Percentiles rank a stretch among this genome's conserved stretches.
phyloP scores from a whole-genome alignment of 2,888 invertebrate genomes.

The Antheraea yamamai region DNA sequence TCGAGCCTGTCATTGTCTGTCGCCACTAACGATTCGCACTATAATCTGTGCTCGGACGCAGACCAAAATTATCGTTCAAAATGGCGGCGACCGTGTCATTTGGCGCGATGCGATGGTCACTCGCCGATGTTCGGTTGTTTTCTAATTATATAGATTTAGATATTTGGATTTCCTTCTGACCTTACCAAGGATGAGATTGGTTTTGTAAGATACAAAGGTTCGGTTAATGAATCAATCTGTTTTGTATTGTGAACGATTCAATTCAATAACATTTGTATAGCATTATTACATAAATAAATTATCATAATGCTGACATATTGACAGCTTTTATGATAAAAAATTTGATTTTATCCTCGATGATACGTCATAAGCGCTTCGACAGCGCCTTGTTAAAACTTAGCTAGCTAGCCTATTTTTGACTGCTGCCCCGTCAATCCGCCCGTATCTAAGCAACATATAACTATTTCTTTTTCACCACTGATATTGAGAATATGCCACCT shows the following conservation, averaged over 20 bases:
- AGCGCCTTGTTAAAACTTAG: no score
- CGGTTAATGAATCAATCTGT: background rate
- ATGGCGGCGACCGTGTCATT: constrained; percentile 74
- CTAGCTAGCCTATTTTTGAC: no score
- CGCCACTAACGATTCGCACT: constrained; percentile 63
- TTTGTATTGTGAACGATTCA: background rate
- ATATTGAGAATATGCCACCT: no score
- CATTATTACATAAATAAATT: no score
- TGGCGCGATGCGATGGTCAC: constrained; percentile 59
- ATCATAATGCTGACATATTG: no score
- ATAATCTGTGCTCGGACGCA: constrained; percentile 70
- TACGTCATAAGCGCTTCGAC: no score
- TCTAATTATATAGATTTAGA: constrained; percentile 65
- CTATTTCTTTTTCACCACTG: no score
- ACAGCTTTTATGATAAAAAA: no score
- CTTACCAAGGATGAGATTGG: constrained; percentile 36
- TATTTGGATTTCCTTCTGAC: constrained; percentile 44
- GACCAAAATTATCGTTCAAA: constrained; percentile 64
- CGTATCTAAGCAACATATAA: no score
- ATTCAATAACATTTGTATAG: background rate
- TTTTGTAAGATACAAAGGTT: constrained; percentile 12
- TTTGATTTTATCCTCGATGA: no score
- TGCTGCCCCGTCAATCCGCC: no score
- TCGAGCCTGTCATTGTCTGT: constrained; percentile 59
- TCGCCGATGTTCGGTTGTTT: constrained; percentile 38